These are phyloP conservation scores for Gila orcuttii DNA, from an alignment of 2,113 vertebrate genomes.

Conservation along the genomic window DNA sequence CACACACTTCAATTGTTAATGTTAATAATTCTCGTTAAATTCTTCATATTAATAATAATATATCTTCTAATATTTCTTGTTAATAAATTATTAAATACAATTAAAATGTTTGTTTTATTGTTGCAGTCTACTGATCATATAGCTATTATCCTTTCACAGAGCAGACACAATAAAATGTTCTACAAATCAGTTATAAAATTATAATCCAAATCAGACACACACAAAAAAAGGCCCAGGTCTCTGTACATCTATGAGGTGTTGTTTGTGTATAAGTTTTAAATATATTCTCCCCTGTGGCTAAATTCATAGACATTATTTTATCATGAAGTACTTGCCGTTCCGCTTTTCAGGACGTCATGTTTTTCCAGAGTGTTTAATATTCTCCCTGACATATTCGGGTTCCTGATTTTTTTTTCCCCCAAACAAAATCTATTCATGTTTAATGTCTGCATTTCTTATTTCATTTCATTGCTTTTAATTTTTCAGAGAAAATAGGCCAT, in stretches of 20 bases:
- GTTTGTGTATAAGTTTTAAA: slow-evolving; percentile 9
- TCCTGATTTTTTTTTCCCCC: not conserved
- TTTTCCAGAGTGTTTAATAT: not conserved
- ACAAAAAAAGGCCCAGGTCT: not conserved
- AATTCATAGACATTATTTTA: slow-evolving; percentile 1
- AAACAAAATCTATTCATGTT: slow-evolving; percentile 22
- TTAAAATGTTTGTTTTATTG: too few relatives aligned
- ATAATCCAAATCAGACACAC: too few relatives aligned
- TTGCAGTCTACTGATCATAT: too few relatives aligned
- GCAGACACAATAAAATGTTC: too few relatives aligned
- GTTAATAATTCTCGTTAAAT: not conserved
- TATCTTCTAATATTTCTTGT: not conserved
- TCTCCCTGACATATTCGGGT: slow-evolving; percentile 3
- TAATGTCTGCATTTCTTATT: slow-evolving; percentile 3
- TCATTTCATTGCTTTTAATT: not conserved
- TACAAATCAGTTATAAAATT: too few relatives aligned
- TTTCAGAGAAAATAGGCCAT: slow-evolving; percentile 30
- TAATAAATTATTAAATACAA: not conserved
- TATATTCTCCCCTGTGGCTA: slow-evolving; percentile 24
- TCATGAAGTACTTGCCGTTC: not conserved
- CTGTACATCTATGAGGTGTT: not conserved
- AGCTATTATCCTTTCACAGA: too few relatives aligned
- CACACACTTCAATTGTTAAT: not conserved
- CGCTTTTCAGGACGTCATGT: slow-evolving; percentile 18
- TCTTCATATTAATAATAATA: not conserved